phyloP scores from a whole-genome alignment of 64 coral and sea anemone genomes.

The Stichodactyla helianthus region DNA sequence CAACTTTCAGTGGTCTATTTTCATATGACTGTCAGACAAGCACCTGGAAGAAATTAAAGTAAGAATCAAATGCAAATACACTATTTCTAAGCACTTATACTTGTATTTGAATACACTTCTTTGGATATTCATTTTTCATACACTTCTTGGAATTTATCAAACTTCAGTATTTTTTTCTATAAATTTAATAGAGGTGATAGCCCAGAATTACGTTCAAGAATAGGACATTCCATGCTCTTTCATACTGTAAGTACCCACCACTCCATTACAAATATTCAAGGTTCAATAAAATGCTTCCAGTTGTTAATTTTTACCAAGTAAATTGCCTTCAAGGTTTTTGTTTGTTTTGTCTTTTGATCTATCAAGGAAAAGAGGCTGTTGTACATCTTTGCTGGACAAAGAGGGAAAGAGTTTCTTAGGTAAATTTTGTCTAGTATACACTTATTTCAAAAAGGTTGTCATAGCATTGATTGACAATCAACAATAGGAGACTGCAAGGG shows the following conservation, averaged over 20 bases:
- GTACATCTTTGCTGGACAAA: slow-evolving; percentile 98
- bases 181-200: slow-evolving; percentile 60
- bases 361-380: slow-evolving; percentile 79
- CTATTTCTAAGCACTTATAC: not conserved
- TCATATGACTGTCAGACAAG: slow-evolving; percentile 85
- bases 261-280: not conserved
- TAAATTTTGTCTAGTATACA: not conserved
- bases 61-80: not conserved
- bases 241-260: slow-evolving; percentile 60
- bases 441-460: too few species aligned
- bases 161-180: not conserved
- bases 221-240: slow-evolving; percentile 96
- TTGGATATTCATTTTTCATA: too few species aligned
- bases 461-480: too few species aligned
- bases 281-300: too few species aligned
- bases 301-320: too few species aligned
- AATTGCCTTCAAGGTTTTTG: not conserved
- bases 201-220: slow-evolving; percentile 77
- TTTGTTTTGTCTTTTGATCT: not conserved
- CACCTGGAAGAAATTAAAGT: slow-evolving; percentile 92
- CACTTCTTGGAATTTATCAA: not conserved
- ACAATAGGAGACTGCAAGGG: too few species aligned
- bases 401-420: slow-evolving; percentile 96
- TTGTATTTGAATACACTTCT: not conserved
- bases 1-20: slow-evolving; percentile 83